Evolutionary conservation across 2,797 vertebrate genomes (phyloP).

Genomic region (Lutjanus campechanus): DNA sequence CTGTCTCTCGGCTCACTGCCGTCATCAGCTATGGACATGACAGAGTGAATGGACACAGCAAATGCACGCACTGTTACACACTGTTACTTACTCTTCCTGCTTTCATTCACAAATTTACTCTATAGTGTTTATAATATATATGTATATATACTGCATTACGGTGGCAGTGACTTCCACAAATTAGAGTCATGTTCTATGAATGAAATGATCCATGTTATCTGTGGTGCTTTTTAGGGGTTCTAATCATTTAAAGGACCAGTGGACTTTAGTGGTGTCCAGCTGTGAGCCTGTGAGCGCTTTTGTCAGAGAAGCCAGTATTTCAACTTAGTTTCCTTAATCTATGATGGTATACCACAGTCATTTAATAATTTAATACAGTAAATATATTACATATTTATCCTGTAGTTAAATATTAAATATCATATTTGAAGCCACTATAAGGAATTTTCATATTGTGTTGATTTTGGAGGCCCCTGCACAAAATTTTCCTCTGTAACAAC

Average conservation of each 20-base stretch:
- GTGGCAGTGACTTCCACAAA: background rate
- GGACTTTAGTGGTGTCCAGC: too few relatives aligned
- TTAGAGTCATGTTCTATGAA: background rate
- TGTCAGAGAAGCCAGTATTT: too few relatives aligned
- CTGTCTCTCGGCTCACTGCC: slow-evolving; percentile 43
- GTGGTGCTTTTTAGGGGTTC: background rate
- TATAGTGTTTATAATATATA: background rate
- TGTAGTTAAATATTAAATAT: too few relatives aligned
- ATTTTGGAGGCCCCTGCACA: too few relatives aligned
- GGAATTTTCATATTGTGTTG: too few relatives aligned
- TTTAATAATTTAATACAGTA: too few relatives aligned
- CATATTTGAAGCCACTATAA: too few relatives aligned
- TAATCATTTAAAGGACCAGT: background rate
- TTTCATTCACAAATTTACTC: background rate
- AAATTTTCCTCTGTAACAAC: too few relatives aligned
- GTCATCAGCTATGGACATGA: slow-evolving; percentile 26
- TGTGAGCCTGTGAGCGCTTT: too few relatives aligned
- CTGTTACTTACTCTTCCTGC: background rate
- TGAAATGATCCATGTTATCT: background rate
- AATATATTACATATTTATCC: too few relatives aligned
- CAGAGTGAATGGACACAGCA: slow-evolving; percentile 30
- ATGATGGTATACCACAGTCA: too few relatives aligned
- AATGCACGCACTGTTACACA: background rate
- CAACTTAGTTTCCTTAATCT: too few relatives aligned
- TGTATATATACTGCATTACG: background rate